Base-by-base conservation (phyloP, 2,888 invertebrate species). In the Seladonia tumulorum region DNA sequence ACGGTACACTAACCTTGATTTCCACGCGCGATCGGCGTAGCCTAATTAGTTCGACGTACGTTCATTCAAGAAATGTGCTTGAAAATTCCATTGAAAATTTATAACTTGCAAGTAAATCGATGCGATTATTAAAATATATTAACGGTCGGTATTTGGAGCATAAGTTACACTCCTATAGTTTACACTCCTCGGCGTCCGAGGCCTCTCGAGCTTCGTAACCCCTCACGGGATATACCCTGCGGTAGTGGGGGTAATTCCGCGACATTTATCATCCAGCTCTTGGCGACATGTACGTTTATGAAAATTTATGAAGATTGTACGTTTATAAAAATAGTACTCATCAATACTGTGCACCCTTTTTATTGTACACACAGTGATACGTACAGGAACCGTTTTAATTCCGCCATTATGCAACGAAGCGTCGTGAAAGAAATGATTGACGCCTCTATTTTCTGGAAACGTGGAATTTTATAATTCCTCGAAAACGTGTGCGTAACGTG, bases 381-480 rank as follows among this genome's bases (percentile, higher is more conserved):
- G 2, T 70, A 14, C 35, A n/a, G 35, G 70, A 42, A 70, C 42
- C 3, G 39, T 71, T 71, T 25, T 14, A 70, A 16, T 76, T 49
- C 49, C 66, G 66, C 18, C 18, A 49, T 76, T 76, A 68, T 68
- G 16, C 68, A 76, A 76, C 18, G 7, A 39, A 57, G 7, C 16
- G 1, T 35, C 14, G 45, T 5, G 22, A 18, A 22, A 35, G 47
- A 35, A 68, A 16, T 18, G 16, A 68, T 39, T 49, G n/a, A 68
- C 66, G 35, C 1, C 22, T 12, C 4, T 16, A 18, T 45, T 63
- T 60, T 60, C 60, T 60, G 3, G 76, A 63, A 63, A 22, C 42
- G 25, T 7, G 76, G 25, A 22, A 76, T 42, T 35, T 39, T 63
- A 8, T 35, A 35, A 35, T 66, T 66, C 42, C 60, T 29, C 22